These are phyloP conservation scores for Embiotoca jacksoni DNA, from an alignment of 2,113 vertebrate species.

Conservation along the genomic window DNA sequence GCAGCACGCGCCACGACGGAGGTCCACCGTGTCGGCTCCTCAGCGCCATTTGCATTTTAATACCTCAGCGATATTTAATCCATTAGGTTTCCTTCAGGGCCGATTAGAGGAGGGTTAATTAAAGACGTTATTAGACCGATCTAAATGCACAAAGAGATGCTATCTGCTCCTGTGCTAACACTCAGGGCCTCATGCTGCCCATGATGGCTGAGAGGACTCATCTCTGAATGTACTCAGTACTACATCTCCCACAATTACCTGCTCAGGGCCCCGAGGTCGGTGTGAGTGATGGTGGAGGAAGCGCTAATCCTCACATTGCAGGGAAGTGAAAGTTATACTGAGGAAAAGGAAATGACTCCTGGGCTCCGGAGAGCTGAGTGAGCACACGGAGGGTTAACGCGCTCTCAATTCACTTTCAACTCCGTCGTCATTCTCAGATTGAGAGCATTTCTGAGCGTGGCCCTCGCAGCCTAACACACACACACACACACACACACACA, in stretches of 20 bases:
- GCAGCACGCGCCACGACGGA: slow-evolving; percentile 29
- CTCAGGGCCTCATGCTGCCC: slow-evolving; percentile 51
- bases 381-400: slow-evolving; percentile 37
- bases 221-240: slow-evolving; percentile 26
- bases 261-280: slow-evolving; percentile 8
- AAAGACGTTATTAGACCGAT: slow-evolving; percentile 64
- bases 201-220: slow-evolving; percentile 33
- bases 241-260: slow-evolving; percentile 54
- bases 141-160: slow-evolving; percentile 52
- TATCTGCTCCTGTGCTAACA: slow-evolving; percentile 31
- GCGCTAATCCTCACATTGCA: slow-evolving; percentile 50
- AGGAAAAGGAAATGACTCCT: slow-evolving; percentile 43
- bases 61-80: slow-evolving; percentile 74
- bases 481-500: too few species aligned
- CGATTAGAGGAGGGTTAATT: slow-evolving; percentile 76
- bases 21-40: slow-evolving; percentile 31
- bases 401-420: slow-evolving; percentile 29
- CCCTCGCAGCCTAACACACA: slow-evolving; percentile 12
- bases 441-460: slow-evolving; percentile 54
- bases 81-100: slow-evolving; percentile 64
- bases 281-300: slow-evolving; percentile 29
- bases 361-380: slow-evolving; percentile 26
- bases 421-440: slow-evolving; percentile 49
- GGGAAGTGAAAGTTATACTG: slow-evolving; percentile 35
- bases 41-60: slow-evolving; percentile 70